Evolutionary conservation across 1,140 invertebrate genomes (phyloP).

Genomic region (Solen grandis): DNA sequence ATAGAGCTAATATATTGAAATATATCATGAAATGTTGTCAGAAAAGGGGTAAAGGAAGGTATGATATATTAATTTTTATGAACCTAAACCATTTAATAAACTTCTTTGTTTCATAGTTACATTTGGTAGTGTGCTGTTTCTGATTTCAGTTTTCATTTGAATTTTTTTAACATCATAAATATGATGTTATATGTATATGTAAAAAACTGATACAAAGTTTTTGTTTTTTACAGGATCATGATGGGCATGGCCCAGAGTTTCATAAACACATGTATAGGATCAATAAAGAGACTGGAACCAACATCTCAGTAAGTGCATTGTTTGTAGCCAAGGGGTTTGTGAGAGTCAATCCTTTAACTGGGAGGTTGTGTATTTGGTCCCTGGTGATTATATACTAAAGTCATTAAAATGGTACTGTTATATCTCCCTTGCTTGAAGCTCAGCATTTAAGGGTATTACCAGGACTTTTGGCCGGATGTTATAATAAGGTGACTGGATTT

Average conservation of each 20-base stretch:
- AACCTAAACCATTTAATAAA: neutral
- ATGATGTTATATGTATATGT: neutral
- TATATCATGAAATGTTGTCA: no score
- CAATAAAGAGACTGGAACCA: conserved; percentile 92
- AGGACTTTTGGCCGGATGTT: no score
- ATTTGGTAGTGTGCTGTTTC: neutral
- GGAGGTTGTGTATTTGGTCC: no score
- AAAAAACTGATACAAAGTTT: conserved; percentile 81
- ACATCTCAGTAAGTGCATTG: conserved; percentile 87
- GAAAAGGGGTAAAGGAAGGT: neutral
- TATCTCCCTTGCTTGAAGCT: no score
- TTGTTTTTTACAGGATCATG: conserved; percentile 84
- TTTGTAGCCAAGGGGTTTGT: no score
- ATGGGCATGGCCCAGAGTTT: conserved; percentile 97
- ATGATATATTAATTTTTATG: neutral
- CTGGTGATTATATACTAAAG: no score
- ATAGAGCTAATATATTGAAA: no score
- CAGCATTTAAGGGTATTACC: no score
- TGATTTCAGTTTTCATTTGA: neutral
- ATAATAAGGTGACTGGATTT: no score
- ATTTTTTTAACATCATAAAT: neutral
- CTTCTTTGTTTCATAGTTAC: neutral
- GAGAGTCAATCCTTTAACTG: no score
- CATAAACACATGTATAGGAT: conserved; percentile 96
- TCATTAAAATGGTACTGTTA: no score